phyloP scores from a whole-genome alignment of 1,140 invertebrate species.

The Drosophila virilis region DNA sequence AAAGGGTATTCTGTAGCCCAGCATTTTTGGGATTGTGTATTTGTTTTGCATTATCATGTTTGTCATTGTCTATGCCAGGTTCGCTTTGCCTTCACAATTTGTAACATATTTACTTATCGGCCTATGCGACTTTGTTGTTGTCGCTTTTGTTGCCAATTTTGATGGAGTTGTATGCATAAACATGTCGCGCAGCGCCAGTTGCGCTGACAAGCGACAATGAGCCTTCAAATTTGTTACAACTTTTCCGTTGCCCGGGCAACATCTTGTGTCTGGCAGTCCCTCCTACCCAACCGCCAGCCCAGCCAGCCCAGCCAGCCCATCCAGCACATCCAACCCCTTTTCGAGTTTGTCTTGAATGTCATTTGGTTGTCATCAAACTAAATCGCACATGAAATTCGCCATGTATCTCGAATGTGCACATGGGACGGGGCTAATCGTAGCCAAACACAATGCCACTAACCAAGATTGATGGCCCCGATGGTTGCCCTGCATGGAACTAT shows the following conservation, averaged over 20 bases:
- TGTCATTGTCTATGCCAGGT: constrained; percentile 50
- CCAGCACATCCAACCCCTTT: constrained; percentile 6
- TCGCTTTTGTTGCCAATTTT: constrained; percentile 58
- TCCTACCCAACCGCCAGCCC: constrained; percentile 10
- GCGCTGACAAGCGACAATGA: constrained; percentile 80
- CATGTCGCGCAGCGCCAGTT: constrained; percentile 76
- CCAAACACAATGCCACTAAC: constrained; percentile 47
- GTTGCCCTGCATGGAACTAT: constrained; percentile 8
- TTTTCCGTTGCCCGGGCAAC: constrained; percentile 56
- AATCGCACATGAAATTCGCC: constrained; percentile 33
- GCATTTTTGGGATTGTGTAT: background rate
- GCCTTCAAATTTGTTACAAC: constrained; percentile 66
- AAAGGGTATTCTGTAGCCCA: constrained; percentile 12
- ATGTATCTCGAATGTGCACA: constrained; percentile 26
- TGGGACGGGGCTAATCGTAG: constrained; percentile 15
- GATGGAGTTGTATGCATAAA: constrained; percentile 83
- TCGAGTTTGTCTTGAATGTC: constrained; percentile 25
- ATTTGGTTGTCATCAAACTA: constrained; percentile 52
- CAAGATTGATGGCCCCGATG: constrained; percentile 62
- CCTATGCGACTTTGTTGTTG: constrained; percentile 23
- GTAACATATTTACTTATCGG: constrained; percentile 77
- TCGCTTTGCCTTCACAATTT: constrained; percentile 60
- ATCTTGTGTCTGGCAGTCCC: constrained; percentile 49
- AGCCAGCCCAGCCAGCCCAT: no score
- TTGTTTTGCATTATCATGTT: constrained; percentile 40